Conservation (phyloP, 2,797 vertebrate genomes). For the Notolabrus celidotus region DNA sequence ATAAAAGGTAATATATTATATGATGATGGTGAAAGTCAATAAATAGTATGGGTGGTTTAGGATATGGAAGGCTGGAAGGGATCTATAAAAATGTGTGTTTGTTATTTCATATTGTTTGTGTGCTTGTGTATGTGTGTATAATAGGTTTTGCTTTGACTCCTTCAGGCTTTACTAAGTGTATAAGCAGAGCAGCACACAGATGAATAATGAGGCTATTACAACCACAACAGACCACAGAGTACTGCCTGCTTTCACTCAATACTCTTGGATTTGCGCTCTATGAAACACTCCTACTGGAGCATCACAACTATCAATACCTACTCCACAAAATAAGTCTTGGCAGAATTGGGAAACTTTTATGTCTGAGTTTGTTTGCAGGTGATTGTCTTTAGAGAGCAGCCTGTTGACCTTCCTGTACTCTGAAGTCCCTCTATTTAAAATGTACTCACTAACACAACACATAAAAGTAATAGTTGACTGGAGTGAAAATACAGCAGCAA, state of each 20-base stretch:
- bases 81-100: constrained; percentile 29
- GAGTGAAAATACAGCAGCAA: no score
- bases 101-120: neutral
- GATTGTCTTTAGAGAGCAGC: constrained; percentile 5
- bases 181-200: constrained; percentile 58
- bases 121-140: constrained; percentile 27
- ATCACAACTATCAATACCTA: constrained; percentile 65
- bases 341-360: constrained; percentile 31
- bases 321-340: constrained; percentile 59
- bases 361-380: neutral
- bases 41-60: neutral
- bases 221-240: constrained; percentile 66
- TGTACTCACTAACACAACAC: constrained; percentile 1
- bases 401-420: constrained; percentile 13
- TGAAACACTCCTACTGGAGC: constrained; percentile 63
- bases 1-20: no score
- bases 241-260: constrained; percentile 71
- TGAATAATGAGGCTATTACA: constrained; percentile 83
- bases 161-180: constrained; percentile 65
- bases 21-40: neutral
- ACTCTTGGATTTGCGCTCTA: constrained; percentile 58
- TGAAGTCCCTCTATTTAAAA: constrained; percentile 9
- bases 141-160: constrained; percentile 58
- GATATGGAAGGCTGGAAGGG: constrained; percentile 4
- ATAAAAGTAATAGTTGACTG: no score